Conservation (phyloP, 2,888 invertebrate species). For the Petrolisthes cinctipes region DNA sequence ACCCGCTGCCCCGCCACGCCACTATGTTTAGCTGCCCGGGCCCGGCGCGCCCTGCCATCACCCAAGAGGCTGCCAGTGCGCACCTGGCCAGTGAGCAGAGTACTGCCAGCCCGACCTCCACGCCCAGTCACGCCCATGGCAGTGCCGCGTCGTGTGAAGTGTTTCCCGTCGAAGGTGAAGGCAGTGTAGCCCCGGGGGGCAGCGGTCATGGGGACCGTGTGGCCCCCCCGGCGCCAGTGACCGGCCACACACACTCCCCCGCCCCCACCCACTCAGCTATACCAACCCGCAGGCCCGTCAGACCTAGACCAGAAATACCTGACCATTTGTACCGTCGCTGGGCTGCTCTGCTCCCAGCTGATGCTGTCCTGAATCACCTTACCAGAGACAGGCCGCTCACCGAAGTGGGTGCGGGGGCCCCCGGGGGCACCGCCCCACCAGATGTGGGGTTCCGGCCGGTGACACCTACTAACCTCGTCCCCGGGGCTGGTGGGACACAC, state of each 20-base stretch:
- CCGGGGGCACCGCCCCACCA: conserved; percentile 39
- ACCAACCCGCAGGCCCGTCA: conserved; percentile 38
- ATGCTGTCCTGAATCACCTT: conserved; percentile 31
- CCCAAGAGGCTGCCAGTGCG: conserved; percentile 51
- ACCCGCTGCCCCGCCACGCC: conserved; percentile 57
- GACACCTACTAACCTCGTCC: conserved; percentile 36
- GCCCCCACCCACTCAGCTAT: conserved; percentile 16
- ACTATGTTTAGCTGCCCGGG: conserved; percentile 65
- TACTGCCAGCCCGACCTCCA: conserved; percentile 47
- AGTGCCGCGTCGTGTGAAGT: conserved; percentile 42
- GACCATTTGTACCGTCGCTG: conserved; percentile 58
- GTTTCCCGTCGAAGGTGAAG: conserved; percentile 46
- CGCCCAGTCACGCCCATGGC: conserved; percentile 51
- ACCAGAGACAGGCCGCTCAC: conserved; percentile 16
- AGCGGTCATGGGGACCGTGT: conserved; percentile 66
- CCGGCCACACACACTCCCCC: conserved; percentile 4
- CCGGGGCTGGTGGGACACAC: conserved; percentile 21
- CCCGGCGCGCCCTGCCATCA: conserved; percentile 61
- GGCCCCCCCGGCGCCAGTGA: conserved; percentile 64
- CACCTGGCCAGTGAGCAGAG: conserved; percentile 57
- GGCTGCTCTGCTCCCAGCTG: conserved; percentile 50
- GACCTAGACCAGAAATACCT: conserved; percentile 59
- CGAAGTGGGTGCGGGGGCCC: conserved; percentile 37
- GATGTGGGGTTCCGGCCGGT: conserved; percentile 43
- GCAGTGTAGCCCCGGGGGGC: conserved; percentile 64